These are phyloP conservation scores for Eriosoma lanigerum DNA, from an alignment of 1,140 invertebrate genomes.

Conservation along the genomic window DNA sequence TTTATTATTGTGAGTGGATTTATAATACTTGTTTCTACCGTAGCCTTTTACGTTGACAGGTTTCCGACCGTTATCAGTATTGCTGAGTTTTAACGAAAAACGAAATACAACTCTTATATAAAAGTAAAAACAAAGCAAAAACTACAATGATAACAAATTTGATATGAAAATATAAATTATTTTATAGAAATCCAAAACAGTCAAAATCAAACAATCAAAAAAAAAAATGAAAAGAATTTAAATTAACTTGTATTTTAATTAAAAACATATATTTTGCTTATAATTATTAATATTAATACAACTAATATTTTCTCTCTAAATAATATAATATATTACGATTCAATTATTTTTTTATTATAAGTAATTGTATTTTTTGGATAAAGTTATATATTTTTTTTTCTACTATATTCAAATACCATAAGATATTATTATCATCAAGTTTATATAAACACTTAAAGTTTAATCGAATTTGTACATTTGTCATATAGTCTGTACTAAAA, in stretches of 20 bases:
- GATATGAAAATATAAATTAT: background rate
- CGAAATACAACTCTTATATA: background rate
- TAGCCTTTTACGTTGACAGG: constrained; percentile 23
- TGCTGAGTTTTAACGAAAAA: constrained; percentile 17
- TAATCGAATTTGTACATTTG: constrained; percentile 13
- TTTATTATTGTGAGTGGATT: constrained; percentile 38
- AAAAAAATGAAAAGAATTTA: background rate
- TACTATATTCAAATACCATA: constrained; percentile 2
- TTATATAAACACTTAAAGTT: constrained; percentile 19
- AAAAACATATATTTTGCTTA: background rate
- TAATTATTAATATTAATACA: background rate
- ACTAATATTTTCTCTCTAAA: too few relatives aligned
- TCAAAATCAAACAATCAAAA: too few relatives aligned
- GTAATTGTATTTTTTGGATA: too few relatives aligned
- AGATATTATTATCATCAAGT: background rate
- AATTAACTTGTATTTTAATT: background rate
- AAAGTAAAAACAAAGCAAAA: background rate
- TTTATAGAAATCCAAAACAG: background rate
- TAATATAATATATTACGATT: too few relatives aligned
- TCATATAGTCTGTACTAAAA: too few relatives aligned
- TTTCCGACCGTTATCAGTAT: constrained; percentile 33
- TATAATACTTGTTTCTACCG: constrained; percentile 37
- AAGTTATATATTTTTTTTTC: too few relatives aligned
- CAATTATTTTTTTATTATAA: too few relatives aligned
- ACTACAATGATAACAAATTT: background rate